Evolutionary conservation across 2,888 invertebrate species (phyloP).

Genomic region (Andrena trimmerana): DNA sequence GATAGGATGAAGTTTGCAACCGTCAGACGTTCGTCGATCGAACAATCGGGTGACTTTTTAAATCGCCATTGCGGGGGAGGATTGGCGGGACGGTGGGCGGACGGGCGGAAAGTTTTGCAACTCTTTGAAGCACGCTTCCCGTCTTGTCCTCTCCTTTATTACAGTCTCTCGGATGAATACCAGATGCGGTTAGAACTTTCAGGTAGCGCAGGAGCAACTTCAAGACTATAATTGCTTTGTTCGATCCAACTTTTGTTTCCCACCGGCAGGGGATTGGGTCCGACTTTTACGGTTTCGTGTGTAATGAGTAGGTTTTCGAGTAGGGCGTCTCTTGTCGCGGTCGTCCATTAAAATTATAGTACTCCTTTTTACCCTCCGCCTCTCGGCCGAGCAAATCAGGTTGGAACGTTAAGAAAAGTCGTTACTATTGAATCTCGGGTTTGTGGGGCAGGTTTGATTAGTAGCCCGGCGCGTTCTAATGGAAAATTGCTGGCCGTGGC

Average conservation of each 20-base stretch:
- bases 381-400: background rate
- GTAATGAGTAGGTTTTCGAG: constrained; percentile 61
- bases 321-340: constrained; percentile 9
- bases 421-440: background rate
- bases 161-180: constrained; percentile 75
- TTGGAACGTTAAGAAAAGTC: background rate
- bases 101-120: constrained; percentile 67
- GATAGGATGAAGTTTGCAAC: constrained; percentile 51
- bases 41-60: constrained; percentile 72
- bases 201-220: constrained; percentile 68
- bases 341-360: constrained; percentile 39
- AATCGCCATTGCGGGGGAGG: constrained; percentile 35
- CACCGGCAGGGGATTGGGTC: constrained; percentile 49
- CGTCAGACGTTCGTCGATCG: constrained; percentile 65
- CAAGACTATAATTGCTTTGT: constrained; percentile 76
- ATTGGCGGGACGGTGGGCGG: background rate
- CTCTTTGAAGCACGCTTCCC: constrained; percentile 68
- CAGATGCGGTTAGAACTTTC: constrained; percentile 76
- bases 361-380: constrained; percentile 6
- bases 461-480: background rate
- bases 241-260: constrained; percentile 73
- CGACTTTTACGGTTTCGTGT: constrained; percentile 63
- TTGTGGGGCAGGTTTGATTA: background rate
- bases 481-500: background rate
- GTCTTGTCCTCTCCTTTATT: constrained; percentile 74